These are phyloP conservation scores for Cottoperca gobio DNA, from an alignment of 2,797 vertebrate species.

Conservation along the genomic window DNA sequence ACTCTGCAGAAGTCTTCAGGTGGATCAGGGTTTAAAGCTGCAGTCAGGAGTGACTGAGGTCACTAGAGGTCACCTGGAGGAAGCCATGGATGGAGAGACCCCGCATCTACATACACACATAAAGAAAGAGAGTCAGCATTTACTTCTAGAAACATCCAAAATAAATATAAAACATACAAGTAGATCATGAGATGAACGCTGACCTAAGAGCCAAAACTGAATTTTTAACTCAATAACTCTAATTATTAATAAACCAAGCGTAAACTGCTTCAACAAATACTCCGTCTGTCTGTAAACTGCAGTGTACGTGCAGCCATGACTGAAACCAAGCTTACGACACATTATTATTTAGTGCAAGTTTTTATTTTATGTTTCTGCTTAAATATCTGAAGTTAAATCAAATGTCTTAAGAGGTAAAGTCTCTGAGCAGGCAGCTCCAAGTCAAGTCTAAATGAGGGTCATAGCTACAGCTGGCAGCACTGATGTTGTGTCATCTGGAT, in stretches of 20 bases:
- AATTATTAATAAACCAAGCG: neutral
- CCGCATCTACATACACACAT: constrained; percentile 35
- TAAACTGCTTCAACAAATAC: neutral
- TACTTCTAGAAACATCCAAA: neutral
- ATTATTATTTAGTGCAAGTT: too few species aligned
- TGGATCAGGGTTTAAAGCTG: constrained; percentile 28
- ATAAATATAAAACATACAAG: neutral
- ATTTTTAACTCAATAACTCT: too few species aligned
- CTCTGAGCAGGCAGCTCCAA: too few species aligned
- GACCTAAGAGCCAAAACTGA: neutral
- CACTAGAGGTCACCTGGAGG: constrained; percentile 66
- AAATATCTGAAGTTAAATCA: too few species aligned
- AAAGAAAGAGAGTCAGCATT: neutral
- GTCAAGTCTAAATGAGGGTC: neutral
- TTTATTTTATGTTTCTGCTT: neutral
- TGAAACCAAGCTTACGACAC: too few species aligned
- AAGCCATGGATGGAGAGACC: constrained; percentile 46
- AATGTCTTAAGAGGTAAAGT: too few species aligned
- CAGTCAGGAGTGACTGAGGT: constrained; percentile 55
- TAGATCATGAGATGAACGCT: neutral
- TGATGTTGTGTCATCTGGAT: neutral
- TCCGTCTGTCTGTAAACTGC: too few species aligned
- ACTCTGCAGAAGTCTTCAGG: constrained; percentile 53
- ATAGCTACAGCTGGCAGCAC: neutral
- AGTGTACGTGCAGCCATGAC: too few species aligned